A percentile compares a stretch with the other conserved stretches of the same genome.
phyloP scores from a whole-genome alignment of 2,113 vertebrate species.

The Silurus glanis region DNA sequence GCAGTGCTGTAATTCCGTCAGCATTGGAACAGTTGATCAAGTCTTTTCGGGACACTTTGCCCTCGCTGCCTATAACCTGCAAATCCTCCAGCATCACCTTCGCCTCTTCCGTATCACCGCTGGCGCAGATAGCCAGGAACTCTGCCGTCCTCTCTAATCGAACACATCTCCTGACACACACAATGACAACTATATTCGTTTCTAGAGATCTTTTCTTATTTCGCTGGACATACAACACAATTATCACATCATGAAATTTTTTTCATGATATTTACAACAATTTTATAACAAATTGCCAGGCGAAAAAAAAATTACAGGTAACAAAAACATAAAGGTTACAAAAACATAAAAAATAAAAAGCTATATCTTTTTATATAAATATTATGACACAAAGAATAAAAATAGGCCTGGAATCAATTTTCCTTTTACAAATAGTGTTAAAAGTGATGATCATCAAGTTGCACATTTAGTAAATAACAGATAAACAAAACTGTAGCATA shows the following conservation, averaged over 20 bases:
- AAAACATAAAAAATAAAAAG: too few species aligned
- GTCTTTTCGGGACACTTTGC: conserved; percentile 43
- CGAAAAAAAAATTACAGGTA: too few species aligned
- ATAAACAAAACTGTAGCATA: too few species aligned
- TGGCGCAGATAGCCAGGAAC: conserved; percentile 85
- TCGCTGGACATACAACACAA: not conserved
- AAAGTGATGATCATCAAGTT: not conserved
- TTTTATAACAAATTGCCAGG: not conserved
- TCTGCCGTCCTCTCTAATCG: conserved; percentile 84
- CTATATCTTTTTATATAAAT: not conserved
- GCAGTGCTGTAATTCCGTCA: conserved; percentile 87
- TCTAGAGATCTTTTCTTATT: not conserved
- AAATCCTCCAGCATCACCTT: conserved; percentile 76
- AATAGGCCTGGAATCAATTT: not conserved
- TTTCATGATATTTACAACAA: too few species aligned
- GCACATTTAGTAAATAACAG: too few species aligned
- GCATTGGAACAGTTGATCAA: conserved; percentile 82
- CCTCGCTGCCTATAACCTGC: conserved; percentile 40
- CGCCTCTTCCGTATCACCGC: conserved; percentile 83
- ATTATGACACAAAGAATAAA: not conserved
- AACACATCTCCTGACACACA: conserved; percentile 69
- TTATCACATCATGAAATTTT: not conserved
- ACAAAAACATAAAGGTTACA: too few species aligned
- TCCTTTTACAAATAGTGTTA: not conserved
- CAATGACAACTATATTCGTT: not conserved